Base-by-base conservation (phyloP, 2,113 vertebrate species). In the Lethenteron camtschaticum region DNA sequence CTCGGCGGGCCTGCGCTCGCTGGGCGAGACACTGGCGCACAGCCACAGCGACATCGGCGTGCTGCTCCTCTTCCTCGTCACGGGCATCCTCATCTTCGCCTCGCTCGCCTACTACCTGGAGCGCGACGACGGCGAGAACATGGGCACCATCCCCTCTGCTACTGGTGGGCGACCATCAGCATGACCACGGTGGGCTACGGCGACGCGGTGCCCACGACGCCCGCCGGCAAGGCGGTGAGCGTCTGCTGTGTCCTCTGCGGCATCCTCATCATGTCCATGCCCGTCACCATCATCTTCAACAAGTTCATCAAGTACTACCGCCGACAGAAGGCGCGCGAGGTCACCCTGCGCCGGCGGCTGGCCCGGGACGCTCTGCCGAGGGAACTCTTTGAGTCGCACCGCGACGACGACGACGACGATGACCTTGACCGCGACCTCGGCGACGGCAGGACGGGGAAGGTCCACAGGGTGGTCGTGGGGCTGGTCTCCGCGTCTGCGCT, bases 211-310 rank as follows among this genome's bases (percentile, higher is more conserved):
- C 94, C 91, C 0, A 88, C 88, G 76, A 96, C 94, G 0, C 84
- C 91, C 71, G 85, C 82, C 0, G 94, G 91, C 72, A 96, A 96
- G 80, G 79, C 96, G 78, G 94, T 90, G 0, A 91, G 91, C 55
- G 85, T 89, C 0, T 90, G 94, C 72, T 97, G 94, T 79, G 96
- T 97, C 77, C 81, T 97, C 4, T 85, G 89, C 1, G 91, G 94
- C 70, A 96, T 91, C 74, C 79, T 97, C 75, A 89, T 95, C 5
- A 91, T 95, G 71, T 87, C 91, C 0, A 81, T 97, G 73, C 94
- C 92, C 78, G 96, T 97, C 81, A 95, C 94, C 73, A 94, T 96
- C 81, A 97, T 97, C 81, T 96, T 97, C 82, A 97, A 97, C 80
- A 97, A 97, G 80, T 97, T 97, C 80, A 96, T 90, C 60, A 88